These are phyloP conservation scores for Ctenoplectra terminalis DNA, from an alignment of 1,140 invertebrate species.

Conservation along the genomic window DNA sequence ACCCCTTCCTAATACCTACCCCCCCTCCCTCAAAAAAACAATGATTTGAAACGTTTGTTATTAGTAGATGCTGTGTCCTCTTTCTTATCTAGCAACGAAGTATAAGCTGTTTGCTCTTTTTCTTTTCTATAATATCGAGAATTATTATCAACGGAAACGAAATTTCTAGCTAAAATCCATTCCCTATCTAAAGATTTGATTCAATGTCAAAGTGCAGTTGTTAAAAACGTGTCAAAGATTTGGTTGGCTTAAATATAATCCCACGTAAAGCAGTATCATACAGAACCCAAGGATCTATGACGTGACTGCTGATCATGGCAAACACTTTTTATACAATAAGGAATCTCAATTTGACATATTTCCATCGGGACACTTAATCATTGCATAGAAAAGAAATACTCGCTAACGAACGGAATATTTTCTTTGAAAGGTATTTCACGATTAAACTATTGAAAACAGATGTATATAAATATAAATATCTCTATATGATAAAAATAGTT, in stretches of 20 bases:
- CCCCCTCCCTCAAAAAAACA: constrained; percentile 44
- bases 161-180: constrained; percentile 49
- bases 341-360: constrained; percentile 14
- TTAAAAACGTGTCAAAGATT: constrained; percentile 46
- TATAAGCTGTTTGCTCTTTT: constrained; percentile 26
- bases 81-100: constrained; percentile 42
- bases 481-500: constrained; percentile 43
- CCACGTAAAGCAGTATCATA: constrained; percentile 52
- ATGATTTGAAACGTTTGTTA: constrained; percentile 56
- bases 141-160: constrained; percentile 41
- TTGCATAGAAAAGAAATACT: constrained; percentile 23
- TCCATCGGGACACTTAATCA: neutral
- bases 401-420: neutral
- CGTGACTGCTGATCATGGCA: constrained; percentile 18
- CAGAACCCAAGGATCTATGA: constrained; percentile 58
- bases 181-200: constrained; percentile 43
- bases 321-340: neutral
- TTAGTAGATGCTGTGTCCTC: constrained; percentile 32
- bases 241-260: constrained; percentile 42
- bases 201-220: constrained; percentile 41
- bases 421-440: neutral
- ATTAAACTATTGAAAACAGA: constrained; percentile 39
- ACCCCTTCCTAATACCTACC: constrained; percentile 60
- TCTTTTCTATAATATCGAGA: neutral
- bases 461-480: constrained; percentile 45